phyloP scores from a whole-genome alignment of 2,113 vertebrate species.

The Archocentrus centrarchus region DNA sequence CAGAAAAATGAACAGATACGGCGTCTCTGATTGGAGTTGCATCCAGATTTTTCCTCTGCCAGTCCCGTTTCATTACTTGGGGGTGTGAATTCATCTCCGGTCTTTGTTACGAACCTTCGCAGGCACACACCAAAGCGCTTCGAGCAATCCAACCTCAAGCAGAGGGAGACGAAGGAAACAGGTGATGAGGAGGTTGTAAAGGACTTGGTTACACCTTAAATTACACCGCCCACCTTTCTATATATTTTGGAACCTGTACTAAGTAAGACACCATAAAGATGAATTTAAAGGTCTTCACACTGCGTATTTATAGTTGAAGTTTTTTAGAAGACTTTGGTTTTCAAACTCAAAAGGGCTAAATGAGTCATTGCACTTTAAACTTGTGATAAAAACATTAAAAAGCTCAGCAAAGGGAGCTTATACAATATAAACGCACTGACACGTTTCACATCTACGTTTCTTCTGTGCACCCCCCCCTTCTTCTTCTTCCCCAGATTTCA shows the following conservation, averaged over 20 bases:
- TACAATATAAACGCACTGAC: not conserved
- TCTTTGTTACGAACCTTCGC: conserved; percentile 1
- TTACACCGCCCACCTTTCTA: conserved; percentile 51
- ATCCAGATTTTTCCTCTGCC: conserved; percentile 28
- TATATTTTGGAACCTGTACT: conserved; percentile 34
- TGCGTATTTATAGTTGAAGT: conserved; percentile 32
- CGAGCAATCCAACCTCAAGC: conserved; percentile 34
- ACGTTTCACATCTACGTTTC: conserved; percentile 21
- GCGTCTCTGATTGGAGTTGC: conserved; percentile 10
- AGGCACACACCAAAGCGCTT: conserved; percentile 23
- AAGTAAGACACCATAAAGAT: conserved; percentile 28
- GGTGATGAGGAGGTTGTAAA: conserved; percentile 44
- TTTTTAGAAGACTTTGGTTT: conserved; percentile 39
- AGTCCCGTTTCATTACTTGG: conserved; percentile 14
- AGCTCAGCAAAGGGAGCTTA: not conserved
- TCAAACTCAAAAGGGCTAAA: conserved; percentile 3
- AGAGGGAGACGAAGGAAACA: conserved; percentile 22
- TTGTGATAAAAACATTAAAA: not conserved
- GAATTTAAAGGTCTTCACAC: conserved; percentile 29
- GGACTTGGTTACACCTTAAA: conserved; percentile 48
- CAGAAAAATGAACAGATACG: not conserved
- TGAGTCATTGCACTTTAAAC: conserved; percentile 35
- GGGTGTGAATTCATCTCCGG: conserved; percentile 30
- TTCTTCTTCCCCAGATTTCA: conserved; percentile 32
- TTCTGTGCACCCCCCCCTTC: not conserved